Evolutionary conservation across 2,113 vertebrate genomes (phyloP).

Genomic region (Nanorana parkeri): DNA sequence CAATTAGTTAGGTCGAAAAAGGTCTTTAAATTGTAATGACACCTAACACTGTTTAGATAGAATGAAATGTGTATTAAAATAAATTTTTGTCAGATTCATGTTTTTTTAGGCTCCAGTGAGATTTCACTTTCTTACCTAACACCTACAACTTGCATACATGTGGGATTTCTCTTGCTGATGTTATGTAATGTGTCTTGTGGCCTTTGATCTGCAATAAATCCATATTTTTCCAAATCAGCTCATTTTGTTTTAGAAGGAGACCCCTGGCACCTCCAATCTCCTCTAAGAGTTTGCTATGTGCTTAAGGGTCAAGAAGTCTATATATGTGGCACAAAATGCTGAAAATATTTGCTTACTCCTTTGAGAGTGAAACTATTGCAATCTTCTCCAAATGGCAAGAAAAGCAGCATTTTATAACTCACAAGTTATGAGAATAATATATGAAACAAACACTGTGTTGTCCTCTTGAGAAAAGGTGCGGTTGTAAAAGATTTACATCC

Average conservation of each 20-base stretch:
- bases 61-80: too few species aligned
- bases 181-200: not conserved
- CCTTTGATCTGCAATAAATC: conserved; percentile 2
- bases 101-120: too few species aligned
- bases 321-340: not conserved
- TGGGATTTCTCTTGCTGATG: too few species aligned
- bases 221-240: not conserved
- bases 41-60: too few species aligned
- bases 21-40: too few species aligned
- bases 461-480: conserved; percentile 28
- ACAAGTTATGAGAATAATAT: conserved; percentile 8
- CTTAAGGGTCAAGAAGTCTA: not conserved
- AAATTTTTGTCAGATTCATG: too few species aligned
- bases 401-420: conserved; percentile 9
- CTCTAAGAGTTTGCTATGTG: not conserved
- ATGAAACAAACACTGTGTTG: conserved; percentile 20
- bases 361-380: not conserved
- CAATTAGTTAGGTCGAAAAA: too few species aligned
- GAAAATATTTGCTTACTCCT: conserved; percentile 9
- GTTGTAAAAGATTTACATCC: conserved; percentile 4
- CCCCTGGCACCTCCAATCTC: not conserved
- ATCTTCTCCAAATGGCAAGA: conserved; percentile 24
- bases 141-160: too few species aligned
- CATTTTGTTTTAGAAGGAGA: not conserved
- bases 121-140: too few species aligned